Evolutionary conservation across 1,140 invertebrate species (phyloP).

Genomic region (Stenopsyche tienmushanensis): DNA sequence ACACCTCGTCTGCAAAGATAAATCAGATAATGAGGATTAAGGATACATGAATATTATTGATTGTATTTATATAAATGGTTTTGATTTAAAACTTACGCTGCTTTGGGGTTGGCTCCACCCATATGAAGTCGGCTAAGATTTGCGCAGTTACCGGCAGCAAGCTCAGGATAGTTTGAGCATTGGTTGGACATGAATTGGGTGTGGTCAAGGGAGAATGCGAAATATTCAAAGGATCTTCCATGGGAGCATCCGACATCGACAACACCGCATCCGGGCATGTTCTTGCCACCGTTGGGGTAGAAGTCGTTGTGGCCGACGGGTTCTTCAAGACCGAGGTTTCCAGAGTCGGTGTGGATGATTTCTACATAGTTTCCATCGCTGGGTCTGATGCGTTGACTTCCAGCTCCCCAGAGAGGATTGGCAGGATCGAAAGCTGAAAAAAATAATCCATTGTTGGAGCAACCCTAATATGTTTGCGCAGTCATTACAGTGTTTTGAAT

Average conservation of each 20-base stretch:
- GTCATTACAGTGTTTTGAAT: not conserved
- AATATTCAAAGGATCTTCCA: constrained; percentile 55
- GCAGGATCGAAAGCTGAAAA: constrained; percentile 64
- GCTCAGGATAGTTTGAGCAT: constrained; percentile 44
- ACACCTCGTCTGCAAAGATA: not conserved
- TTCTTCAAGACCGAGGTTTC: constrained; percentile 48
- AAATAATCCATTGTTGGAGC: no score
- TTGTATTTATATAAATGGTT: not conserved
- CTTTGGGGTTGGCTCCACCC: constrained; percentile 41
- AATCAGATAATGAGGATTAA: not conserved
- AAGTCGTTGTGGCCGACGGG: constrained; percentile 55
- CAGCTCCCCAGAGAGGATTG: constrained; percentile 54
- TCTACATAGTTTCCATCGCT: constrained; percentile 61
- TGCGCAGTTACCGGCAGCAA: constrained; percentile 42
- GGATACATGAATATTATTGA: not conserved
- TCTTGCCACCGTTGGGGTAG: constrained; percentile 59
- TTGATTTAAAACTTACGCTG: constrained; percentile 15
- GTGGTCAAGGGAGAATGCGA: constrained; percentile 55
- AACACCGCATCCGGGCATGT: constrained; percentile 64
- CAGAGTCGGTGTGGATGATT: constrained; percentile 62
- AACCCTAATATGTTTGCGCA: no score
- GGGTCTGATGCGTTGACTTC: constrained; percentile 43
- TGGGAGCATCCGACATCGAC: constrained; percentile 53
- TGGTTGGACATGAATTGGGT: constrained; percentile 49
- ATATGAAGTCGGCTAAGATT: constrained; percentile 45